Conservation (phyloP, 2,797 vertebrate species). For the Gymnothorax javanicus region DNA sequence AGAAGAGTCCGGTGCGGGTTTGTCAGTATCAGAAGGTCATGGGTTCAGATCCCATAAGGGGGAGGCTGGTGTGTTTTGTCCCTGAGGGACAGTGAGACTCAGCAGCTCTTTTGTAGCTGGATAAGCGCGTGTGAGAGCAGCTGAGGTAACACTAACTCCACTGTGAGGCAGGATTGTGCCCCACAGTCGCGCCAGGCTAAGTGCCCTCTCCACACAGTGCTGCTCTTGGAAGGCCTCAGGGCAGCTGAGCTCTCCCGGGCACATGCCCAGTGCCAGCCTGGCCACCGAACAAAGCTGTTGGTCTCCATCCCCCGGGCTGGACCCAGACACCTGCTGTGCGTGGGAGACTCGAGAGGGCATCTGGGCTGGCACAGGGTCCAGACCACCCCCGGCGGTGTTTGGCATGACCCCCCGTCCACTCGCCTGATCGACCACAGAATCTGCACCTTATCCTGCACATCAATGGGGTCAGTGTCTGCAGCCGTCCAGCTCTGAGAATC, state of each 20-base stretch:
- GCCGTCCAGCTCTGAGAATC: background rate
- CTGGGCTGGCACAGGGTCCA: conserved; percentile 25
- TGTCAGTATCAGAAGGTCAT: background rate
- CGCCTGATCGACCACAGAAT: background rate
- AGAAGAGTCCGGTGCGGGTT: background rate
- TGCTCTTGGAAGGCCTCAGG: conserved; percentile 52
- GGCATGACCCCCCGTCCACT: background rate
- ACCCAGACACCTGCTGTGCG: conserved; percentile 29
- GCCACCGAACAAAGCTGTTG: conserved; percentile 34
- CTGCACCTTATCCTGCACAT: background rate
- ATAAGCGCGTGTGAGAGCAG: background rate
- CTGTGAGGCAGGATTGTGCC: conserved; percentile 57
- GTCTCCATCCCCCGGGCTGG: conserved; percentile 11
- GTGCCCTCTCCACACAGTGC: conserved; percentile 54
- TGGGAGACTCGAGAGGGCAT: conserved; percentile 18
- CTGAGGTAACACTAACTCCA: conserved; percentile 58
- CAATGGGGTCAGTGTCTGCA: background rate
- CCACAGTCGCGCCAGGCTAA: conserved; percentile 51
- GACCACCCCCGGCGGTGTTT: background rate
- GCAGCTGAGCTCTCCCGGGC: conserved; percentile 51
- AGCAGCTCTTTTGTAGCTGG: background rate
- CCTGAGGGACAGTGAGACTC: background rate
- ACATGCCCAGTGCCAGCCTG: conserved; percentile 47
- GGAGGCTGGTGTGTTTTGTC: background rate
- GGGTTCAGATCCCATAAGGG: background rate